Evolutionary conservation across 2,113 vertebrate genomes (phyloP).

Genomic region (Anas platyrhynchos): DNA sequence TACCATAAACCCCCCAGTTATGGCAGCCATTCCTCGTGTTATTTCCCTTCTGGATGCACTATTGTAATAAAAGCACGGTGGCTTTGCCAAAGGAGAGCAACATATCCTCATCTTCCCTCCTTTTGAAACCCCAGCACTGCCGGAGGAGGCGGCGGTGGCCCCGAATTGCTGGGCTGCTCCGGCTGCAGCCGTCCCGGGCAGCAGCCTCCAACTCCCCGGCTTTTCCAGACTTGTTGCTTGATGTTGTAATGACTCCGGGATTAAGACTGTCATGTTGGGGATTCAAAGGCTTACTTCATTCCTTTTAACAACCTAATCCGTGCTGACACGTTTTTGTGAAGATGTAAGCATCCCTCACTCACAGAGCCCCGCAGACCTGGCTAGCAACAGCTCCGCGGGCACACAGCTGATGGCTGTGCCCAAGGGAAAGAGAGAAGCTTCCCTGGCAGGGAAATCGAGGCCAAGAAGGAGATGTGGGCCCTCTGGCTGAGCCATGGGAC

Average conservation of each 20-base stretch:
- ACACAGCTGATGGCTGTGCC: background rate
- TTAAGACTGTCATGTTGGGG: background rate
- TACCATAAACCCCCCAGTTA: background rate
- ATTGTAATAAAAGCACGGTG: background rate
- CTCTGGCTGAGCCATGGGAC: background rate
- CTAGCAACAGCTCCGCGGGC: background rate
- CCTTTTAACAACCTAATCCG: background rate
- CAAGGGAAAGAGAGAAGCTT: background rate
- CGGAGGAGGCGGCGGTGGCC: background rate
- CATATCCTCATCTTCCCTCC: background rate
- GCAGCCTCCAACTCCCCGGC: background rate
- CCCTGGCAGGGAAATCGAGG: background rate
- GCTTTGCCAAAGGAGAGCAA: background rate
- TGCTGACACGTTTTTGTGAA: background rate
- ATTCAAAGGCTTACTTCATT: constrained; percentile 11
- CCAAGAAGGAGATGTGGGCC: background rate
- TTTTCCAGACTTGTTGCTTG: constrained; percentile 24
- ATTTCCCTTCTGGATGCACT: background rate
- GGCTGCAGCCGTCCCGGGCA: background rate
- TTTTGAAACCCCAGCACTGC: background rate
- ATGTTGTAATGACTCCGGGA: background rate
- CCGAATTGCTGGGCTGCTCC: background rate
- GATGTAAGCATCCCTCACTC: background rate
- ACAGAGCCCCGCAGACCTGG: background rate
- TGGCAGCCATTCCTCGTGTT: background rate